These are phyloP conservation scores for Romanomermis culicivorax DNA, from an alignment of 2,888 invertebrate species.

Conservation along the genomic window DNA sequence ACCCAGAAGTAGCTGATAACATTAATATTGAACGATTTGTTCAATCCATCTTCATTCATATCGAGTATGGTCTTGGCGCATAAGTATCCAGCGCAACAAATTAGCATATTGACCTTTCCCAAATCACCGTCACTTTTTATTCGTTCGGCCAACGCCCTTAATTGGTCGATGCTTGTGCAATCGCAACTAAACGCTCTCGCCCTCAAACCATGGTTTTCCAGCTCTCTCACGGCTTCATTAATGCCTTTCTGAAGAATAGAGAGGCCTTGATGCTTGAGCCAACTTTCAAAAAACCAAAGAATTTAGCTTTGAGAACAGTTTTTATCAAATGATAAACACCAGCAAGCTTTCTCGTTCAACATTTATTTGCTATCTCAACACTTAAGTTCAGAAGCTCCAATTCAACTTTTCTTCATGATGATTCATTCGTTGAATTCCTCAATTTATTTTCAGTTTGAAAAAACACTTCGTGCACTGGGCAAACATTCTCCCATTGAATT, in stretches of 20 bases:
- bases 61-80: conserved; percentile 22
- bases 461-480: no score
- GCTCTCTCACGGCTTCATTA: background rate
- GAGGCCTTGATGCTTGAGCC: no score
- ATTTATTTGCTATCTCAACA: no score
- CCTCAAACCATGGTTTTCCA: background rate
- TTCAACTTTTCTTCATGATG: no score
- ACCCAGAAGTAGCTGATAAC: background rate
- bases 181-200: background rate
- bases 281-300: no score
- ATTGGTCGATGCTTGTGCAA: background rate
- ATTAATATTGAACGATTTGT: conserved; percentile 22
- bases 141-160: background rate
- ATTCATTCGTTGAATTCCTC: no score
- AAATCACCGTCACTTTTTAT: conserved; percentile 2
- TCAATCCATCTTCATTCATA: conserved; percentile 17
- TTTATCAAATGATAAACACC: no score
- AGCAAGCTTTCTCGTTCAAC: no score
- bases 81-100: conserved; percentile 24
- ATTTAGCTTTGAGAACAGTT: no score
- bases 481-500: no score
- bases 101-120: conserved; percentile 21
- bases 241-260: background rate
- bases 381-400: no score
- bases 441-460: no score